phyloP scores from a whole-genome alignment of 2,113 vertebrate species.

The Talpa occidentalis region DNA sequence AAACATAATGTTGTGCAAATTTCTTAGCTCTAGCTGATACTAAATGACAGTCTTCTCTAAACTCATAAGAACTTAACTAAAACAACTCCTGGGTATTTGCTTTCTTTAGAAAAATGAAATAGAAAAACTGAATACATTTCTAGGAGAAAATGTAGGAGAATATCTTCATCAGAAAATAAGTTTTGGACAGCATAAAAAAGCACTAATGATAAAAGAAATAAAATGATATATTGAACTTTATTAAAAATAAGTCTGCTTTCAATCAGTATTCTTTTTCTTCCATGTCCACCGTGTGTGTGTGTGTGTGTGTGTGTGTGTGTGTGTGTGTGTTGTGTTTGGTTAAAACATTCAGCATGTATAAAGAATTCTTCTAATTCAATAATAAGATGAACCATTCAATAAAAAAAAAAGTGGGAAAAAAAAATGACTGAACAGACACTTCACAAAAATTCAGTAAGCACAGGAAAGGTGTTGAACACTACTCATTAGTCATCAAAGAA shows the following conservation, averaged over 20 bases:
- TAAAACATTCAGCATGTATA: neutral
- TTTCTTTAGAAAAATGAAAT: neutral
- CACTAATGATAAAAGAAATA: neutral
- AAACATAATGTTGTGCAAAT: neutral
- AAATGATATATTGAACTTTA: slow-evolving; percentile 19
- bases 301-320: neutral
- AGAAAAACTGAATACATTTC: neutral
- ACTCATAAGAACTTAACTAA: neutral
- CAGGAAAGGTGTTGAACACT: neutral
- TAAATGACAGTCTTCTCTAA: neutral
- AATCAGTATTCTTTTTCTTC: neutral
- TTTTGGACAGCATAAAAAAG: neutral
- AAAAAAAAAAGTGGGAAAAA: neutral
- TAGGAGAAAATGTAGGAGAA: neutral
- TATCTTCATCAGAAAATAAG: slow-evolving; percentile 33
- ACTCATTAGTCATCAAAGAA: slow-evolving; percentile 19
- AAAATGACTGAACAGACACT: neutral
- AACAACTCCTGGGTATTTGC: neutral
- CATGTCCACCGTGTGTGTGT: neutral
- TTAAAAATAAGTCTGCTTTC: neutral
- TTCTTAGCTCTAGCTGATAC: neutral
- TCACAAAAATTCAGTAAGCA: neutral
- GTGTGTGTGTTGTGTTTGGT: neutral
- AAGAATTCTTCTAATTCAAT: slow-evolving; percentile 7
- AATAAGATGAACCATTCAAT: neutral